Evolutionary conservation across 2,888 invertebrate genomes (phyloP), one percentile per base, ranked within the genome.

Genomic region (Synergus japonicus): DNA sequence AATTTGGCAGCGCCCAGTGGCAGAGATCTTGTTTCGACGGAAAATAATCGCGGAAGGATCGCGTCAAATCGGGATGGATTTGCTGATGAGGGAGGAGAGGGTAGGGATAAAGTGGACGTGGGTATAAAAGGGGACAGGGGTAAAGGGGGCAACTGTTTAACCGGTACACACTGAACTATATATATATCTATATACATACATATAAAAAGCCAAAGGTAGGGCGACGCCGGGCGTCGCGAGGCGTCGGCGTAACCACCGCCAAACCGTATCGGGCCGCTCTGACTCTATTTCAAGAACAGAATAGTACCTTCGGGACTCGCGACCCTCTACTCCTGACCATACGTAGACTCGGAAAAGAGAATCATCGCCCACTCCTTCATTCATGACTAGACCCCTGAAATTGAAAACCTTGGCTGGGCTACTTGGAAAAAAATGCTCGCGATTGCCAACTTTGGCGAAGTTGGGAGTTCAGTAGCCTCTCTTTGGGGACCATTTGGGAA

Each of bases 281-380:
- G 83, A 84, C 87, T 89, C 91, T 91, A 91, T 91, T 91, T 91
- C 89, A 86, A 89, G 89, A 88, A 87, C 88, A 88, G 89, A 90
- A 90, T 89, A 87, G 85, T 87, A 85, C 85, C 85, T 87, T 85
- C 82, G 83, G 80, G 81, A 79, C 78, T 82, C 73, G 78, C 82
- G 81, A 82, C 82, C 79, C 82, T 79, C 79, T 81, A 76, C 60
- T 73, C 73, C 79, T 82, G 81, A 79, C 82, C 77, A 82, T 79
- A 82, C 79, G 81, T 73, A 81, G 80, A 79, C 76, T 76, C 78
- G 29, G 29, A 76, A 79, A 54, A 77, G 43, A 76, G 22, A 54
- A 37, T 80, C 77, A 41, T 69, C 49, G 41, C 64, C 44, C n/a
- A 44, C 44, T 78, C 78, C 63, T 63, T 60, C 73, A 73, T 78